Evolutionary conservation across 2,797 vertebrate genomes (phyloP), one percentile per base, ranked within the genome.

Genomic region (Myripristis murdjan): DNA sequence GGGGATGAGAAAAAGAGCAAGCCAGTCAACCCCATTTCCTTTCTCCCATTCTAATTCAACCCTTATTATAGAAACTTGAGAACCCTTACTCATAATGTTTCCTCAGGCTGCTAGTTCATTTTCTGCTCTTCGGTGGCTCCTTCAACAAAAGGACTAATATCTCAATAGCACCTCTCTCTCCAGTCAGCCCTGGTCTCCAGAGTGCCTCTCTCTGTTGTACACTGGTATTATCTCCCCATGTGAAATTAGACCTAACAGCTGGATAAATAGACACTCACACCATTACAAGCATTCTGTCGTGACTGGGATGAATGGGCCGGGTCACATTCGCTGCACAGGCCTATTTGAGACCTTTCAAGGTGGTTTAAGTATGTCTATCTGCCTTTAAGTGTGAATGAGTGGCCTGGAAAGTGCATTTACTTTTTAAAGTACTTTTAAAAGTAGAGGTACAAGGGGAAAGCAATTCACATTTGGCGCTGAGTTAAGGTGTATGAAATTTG

Each of bases 141-240:
- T 66, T 66, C 24, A 68, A 67, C 56, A 37, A 60, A 48, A 47
- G 23, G 46, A 58, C 39, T 75, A 73, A 79, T 48, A 60, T 58
- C 44, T 76, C 43, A 64, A 59, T 52, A 59, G 54, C n/a, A 9
- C 53, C 49, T 70, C 55, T 65, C 44, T 53, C 48, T 23, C 47
- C 53, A 63, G 58, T 70, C 31, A 73, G 23, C 62, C 59, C 23
- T 51, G 23, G 54, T 70, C 62, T 67, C 24, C 11, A 57, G 55
- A 82, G 75, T 60, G 65, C 56, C 60, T 72, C 43, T 43, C 18
- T 49, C n/a, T 53, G 3, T 37, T 35, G n/a, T 11, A 8, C 23
- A 20, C 24, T 39, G 22, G 49, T 55, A 70, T 81, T 75, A 75
- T 70, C 55, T 76, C 49, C 22, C 26, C 31, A 31, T 11, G 51